Conservation (phyloP, 1,140 invertebrate species). For the Magallana gigas region DNA sequence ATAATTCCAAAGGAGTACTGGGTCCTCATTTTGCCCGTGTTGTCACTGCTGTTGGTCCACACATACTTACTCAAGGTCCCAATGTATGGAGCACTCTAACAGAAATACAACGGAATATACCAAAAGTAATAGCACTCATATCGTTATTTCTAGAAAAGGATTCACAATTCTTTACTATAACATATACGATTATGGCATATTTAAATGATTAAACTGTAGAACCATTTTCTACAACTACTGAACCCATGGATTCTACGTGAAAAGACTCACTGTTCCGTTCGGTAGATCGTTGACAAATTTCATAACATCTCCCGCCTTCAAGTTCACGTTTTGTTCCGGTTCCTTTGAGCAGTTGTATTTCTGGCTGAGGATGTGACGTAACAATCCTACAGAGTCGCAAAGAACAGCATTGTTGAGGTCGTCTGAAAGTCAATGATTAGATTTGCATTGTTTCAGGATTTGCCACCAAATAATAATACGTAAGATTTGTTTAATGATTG, state of each 20-base stretch:
- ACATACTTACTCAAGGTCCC: slow-evolving; percentile 69
- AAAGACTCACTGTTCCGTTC: background rate
- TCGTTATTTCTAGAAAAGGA: no score
- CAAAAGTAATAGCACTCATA: no score
- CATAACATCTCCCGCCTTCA: background rate
- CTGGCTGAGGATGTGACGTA: slow-evolving; percentile 36
- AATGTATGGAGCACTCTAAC: slow-evolving; percentile 51
- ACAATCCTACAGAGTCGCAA: slow-evolving; percentile 41
- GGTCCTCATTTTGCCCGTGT: slow-evolving; percentile 48
- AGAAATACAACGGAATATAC: background rate
- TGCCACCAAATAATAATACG: no score
- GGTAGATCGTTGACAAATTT: background rate
- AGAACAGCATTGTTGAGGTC: background rate
- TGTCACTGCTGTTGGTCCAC: slow-evolving; percentile 62
- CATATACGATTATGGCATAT: no score
- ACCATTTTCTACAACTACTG: no score
- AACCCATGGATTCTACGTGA: no score
- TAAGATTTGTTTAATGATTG: no score
- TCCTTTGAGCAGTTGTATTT: background rate
- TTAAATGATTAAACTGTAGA: no score
- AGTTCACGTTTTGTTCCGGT: background rate
- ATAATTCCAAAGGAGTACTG: slow-evolving; percentile 64
- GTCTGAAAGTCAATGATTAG: background rate
- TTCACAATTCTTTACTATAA: no score
- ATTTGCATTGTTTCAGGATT: no score